phyloP scores from a whole-genome alignment of 2,113 vertebrate genomes.

The Noctilio leporinus region DNA sequence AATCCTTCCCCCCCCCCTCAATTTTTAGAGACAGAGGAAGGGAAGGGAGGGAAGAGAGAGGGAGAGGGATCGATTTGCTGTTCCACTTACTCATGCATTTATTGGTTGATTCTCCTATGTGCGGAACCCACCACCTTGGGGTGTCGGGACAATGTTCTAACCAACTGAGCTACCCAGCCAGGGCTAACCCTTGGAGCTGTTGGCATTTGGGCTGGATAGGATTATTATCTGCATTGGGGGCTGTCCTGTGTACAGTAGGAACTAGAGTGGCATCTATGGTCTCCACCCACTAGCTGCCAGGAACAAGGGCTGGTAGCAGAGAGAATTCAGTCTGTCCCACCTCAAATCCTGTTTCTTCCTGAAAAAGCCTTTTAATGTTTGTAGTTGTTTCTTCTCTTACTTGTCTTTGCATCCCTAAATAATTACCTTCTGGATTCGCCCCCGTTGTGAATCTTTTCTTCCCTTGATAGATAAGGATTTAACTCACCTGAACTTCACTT shows the following conservation, averaged over 20 bases:
- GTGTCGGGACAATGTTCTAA: too few species aligned
- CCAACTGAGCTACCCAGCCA: not conserved
- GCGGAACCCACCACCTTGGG: too few species aligned
- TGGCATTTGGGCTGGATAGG: not conserved
- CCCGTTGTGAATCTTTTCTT: not conserved
- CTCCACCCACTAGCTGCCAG: not conserved
- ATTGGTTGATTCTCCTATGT: too few species aligned
- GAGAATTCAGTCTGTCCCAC: not conserved
- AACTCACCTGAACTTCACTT: not conserved
- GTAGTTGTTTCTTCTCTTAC: not conserved
- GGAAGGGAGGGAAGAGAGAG: too few species aligned
- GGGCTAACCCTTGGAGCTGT: not conserved
- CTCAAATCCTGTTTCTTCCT: not conserved
- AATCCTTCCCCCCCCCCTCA: too few species aligned
- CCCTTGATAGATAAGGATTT: not conserved
- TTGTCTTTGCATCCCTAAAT: not conserved
- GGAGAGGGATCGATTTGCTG: too few species aligned
- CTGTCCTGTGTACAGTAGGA: not conserved
- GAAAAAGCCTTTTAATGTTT: not conserved
- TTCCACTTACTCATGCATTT: too few species aligned
- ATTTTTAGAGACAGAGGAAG: too few species aligned
- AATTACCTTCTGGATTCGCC: not conserved
- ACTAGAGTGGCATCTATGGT: not conserved
- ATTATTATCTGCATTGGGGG: not conserved
- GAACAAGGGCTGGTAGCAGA: not conserved